Base-by-base conservation (phyloP, 2,888 invertebrate species). In the Halictus quadricinctus region DNA sequence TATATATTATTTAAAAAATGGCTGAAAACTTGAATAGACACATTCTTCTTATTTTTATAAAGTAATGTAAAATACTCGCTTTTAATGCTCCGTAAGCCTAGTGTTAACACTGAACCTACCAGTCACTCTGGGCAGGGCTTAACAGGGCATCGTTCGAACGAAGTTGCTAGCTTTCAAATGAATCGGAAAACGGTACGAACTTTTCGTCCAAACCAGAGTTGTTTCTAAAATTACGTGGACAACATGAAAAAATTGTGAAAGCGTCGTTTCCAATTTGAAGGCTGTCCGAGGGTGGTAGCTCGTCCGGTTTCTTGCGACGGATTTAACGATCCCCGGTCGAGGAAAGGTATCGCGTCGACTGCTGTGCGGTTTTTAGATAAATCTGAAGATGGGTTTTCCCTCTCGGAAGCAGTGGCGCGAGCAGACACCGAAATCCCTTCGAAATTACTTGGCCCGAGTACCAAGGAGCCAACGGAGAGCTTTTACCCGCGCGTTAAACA, bases 401-500 rank as follows among this genome's bases (percentile, higher is more conserved):
- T 43, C 43, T 41, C 60, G 80, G 80, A 73, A 74, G 77, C 50
- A 54, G 75, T 18, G 82, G 79, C 43, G 83, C 78, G 76, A 74
- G 77, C 80, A 70, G 72, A 69, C 50, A 60, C 50, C 29, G 76
- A 77, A 86, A 88, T 86, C 83, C 87, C 48, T 76, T 81, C 60
- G 88, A 88, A 90, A 88, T 88, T 76, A 81, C 85, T 85, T 81
- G 79, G 4, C 69, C 29, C 43, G 72, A 83, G 79, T 29, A 46
- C 29, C 77, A 72, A 69, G 64, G 66, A 78, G 74, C 66, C 41
- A 79, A 64, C 41, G 43, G 76, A 72, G 73, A 50, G 48, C 80
- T 76, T 79, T 81, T 81, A 81, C 60, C 80, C 81, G 76, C 76
- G 81, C 76, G 76, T 87, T 88, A 85, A 89, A 88, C 86, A 84